Percentiles rank a stretch among this genome's conserved stretches.
phyloP scores from a whole-genome alignment of 1,140 invertebrate species.

The Thaumatotibia leucotreta region DNA sequence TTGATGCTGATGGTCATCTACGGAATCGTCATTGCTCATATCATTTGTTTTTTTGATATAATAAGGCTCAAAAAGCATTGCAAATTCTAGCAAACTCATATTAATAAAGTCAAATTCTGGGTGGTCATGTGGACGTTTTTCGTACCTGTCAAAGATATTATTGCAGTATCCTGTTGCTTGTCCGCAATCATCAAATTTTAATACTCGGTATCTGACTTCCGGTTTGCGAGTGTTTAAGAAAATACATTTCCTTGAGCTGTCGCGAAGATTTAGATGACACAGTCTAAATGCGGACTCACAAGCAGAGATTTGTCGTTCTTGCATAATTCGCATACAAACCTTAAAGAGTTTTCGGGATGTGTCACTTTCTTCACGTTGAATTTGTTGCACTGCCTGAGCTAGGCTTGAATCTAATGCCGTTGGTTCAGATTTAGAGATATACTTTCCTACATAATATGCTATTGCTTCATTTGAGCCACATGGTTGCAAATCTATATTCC shows the following conservation, averaged over 20 bases:
- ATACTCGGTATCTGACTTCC: slow-evolving; percentile 44
- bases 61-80: slow-evolving; percentile 43
- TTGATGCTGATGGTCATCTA: slow-evolving; percentile 25
- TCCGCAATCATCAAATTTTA: slow-evolving; percentile 38
- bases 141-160: slow-evolving; percentile 56
- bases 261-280: slow-evolving; percentile 40
- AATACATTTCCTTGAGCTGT: slow-evolving; percentile 37
- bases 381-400: slow-evolving; percentile 33
- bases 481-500: slow-evolving; percentile 33
- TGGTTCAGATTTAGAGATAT: slow-evolving; percentile 56
- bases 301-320: slow-evolving; percentile 41
- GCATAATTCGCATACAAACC: slow-evolving; percentile 28
- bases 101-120: slow-evolving; percentile 39
- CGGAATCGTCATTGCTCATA: slow-evolving; percentile 25
- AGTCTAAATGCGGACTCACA: slow-evolving; percentile 46
- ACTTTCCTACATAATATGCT: slow-evolving; percentile 61
- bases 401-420: slow-evolving; percentile 27
- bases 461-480: slow-evolving; percentile 48
- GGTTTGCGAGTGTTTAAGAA: slow-evolving; percentile 51
- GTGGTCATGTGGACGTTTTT: slow-evolving; percentile 35
- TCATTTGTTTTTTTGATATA: slow-evolving; percentile 21
- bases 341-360: slow-evolving; percentile 44
- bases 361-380: slow-evolving; percentile 31
- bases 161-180: slow-evolving; percentile 32
- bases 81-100: slow-evolving; percentile 47